These are phyloP conservation scores for Zootoca vivipara DNA, from an alignment of 2,113 vertebrate genomes.

Conservation along the genomic window DNA sequence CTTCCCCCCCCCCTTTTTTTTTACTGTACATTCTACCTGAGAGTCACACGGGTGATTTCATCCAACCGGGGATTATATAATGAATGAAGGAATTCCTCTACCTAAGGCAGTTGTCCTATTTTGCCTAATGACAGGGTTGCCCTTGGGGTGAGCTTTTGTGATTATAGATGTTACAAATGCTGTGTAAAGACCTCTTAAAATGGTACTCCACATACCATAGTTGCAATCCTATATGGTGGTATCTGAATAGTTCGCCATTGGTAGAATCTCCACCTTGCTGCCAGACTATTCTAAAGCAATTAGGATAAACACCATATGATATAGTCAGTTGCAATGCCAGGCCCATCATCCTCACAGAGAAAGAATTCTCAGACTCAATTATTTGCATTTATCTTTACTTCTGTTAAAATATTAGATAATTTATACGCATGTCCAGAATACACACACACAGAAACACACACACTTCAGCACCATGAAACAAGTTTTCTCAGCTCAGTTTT, in stretches of 20 bases:
- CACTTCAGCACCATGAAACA: constrained; percentile 4
- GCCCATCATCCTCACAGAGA: background rate
- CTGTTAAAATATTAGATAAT: background rate
- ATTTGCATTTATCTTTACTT: background rate
- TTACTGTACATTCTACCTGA: too few species aligned
- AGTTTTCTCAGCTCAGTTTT: constrained; percentile 26
- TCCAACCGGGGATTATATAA: too few species aligned
- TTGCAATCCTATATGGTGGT: background rate
- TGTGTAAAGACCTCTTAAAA: background rate
- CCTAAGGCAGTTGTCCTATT: background rate
- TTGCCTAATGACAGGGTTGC: background rate
- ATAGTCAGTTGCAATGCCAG: background rate
- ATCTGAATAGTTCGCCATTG: background rate
- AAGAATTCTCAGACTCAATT: background rate
- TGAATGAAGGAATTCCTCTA: too few species aligned
- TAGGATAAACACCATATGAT: background rate
- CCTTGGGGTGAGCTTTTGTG: background rate
- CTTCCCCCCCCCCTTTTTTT: background rate
- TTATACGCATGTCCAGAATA: background rate
- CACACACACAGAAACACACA: too few species aligned
- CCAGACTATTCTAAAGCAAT: background rate
- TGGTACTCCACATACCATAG: background rate
- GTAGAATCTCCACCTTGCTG: background rate
- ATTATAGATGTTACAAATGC: background rate
- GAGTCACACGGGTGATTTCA: too few species aligned